Conservation (phyloP, 2,113 vertebrate genomes). For the Malurus melanocephalus region DNA sequence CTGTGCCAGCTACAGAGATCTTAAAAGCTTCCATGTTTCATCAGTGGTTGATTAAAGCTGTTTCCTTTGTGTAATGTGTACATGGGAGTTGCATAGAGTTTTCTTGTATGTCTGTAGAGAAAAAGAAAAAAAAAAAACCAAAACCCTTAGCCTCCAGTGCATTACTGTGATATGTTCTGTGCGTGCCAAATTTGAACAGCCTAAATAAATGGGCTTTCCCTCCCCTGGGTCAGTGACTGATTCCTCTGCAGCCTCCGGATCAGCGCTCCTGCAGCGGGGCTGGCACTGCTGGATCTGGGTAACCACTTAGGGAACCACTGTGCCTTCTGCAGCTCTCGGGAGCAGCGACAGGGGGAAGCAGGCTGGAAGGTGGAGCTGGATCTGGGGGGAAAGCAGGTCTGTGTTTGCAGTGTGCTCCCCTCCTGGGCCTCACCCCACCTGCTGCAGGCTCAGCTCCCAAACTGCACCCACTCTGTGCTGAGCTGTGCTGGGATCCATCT, state of each 20-base stretch:
- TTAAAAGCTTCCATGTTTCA: slow-evolving; percentile 60
- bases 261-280: neutral
- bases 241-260: slow-evolving; percentile 2
- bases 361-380: neutral
- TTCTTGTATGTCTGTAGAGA: slow-evolving; percentile 63
- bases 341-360: neutral
- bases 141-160: slow-evolving; percentile 48
- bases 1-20: slow-evolving; percentile 60
- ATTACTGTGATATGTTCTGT: slow-evolving; percentile 48
- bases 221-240: slow-evolving; percentile 40
- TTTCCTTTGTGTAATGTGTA: slow-evolving; percentile 65
- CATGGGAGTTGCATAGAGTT: slow-evolving; percentile 70
- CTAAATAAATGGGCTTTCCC: slow-evolving; percentile 53
- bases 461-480: neutral
- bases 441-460: neutral
- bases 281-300: neutral
- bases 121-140: neutral
- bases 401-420: neutral
- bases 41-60: slow-evolving; percentile 64
- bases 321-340: accelerated
- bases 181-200: slow-evolving; percentile 33
- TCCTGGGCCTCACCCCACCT: neutral
- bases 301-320: neutral
- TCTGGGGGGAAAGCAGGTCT: neutral
- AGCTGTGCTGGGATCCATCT: neutral